Conservation (phyloP, 2,113 vertebrate species). For the Paralichthys olivaceus region DNA sequence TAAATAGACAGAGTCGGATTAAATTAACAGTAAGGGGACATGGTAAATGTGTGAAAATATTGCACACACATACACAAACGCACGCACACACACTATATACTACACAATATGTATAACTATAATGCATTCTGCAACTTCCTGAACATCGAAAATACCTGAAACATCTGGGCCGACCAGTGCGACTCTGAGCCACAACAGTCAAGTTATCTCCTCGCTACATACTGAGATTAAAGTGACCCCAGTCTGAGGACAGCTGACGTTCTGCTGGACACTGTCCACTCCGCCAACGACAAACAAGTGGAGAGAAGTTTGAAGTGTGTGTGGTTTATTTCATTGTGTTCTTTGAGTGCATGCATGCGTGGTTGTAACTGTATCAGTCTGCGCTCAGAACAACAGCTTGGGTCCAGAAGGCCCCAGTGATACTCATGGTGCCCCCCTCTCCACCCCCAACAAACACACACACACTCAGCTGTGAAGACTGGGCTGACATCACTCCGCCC, state of each 20-base stretch:
- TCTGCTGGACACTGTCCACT: conserved; percentile 11
- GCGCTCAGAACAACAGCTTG: conserved; percentile 54
- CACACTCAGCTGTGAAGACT: conserved; percentile 63
- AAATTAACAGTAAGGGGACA: too few relatives aligned
- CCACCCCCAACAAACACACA: conserved; percentile 32
- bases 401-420: conserved; percentile 74
- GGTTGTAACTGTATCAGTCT: conserved; percentile 9
- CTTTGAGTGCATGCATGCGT: conserved; percentile 19
- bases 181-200: too few relatives aligned
- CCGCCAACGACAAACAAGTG: background rate
- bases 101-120: background rate
- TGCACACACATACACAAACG: too few relatives aligned
- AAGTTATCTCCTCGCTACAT: background rate
- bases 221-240: conserved; percentile 13
- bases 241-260: conserved; percentile 32
- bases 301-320: conserved; percentile 11
- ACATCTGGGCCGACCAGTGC: background rate
- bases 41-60: too few relatives aligned
- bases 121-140: background rate
- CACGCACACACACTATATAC: too few relatives aligned
- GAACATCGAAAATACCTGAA: background rate
- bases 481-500: conserved; percentile 64
- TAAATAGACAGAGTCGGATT: too few relatives aligned
- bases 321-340: conserved; percentile 19
- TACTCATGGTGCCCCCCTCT: conserved; percentile 52